A percentile compares a stretch with the other conserved stretches of the same genome.
phyloP scores from a whole-genome alignment of 2,888 invertebrate species.

The Drosophila heteroneura region DNA sequence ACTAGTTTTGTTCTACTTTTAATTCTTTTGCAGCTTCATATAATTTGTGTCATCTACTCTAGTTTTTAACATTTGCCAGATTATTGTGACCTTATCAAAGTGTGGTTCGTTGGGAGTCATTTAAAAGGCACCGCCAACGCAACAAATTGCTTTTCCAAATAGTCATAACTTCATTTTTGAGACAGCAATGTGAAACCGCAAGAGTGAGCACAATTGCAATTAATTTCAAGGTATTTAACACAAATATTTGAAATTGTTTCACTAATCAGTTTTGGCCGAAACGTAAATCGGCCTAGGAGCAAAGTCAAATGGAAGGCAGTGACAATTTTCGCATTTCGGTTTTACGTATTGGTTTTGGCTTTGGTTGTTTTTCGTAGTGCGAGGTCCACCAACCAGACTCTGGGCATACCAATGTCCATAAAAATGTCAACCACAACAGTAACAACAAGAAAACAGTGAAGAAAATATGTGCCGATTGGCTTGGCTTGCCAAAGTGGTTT shows the following conservation, averaged over 20 bases:
- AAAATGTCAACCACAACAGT: slow-evolving; percentile 80
- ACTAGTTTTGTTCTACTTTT: background rate
- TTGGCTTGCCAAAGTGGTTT: slow-evolving; percentile 74
- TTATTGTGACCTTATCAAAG: slow-evolving; percentile 19
- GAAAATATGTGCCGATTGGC: slow-evolving; percentile 73
- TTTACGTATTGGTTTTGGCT: slow-evolving; percentile 27
- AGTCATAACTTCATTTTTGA: slow-evolving; percentile 33
- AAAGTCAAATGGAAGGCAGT: slow-evolving; percentile 65
- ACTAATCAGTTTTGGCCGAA: slow-evolving; percentile 68
- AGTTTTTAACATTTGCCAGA: too few relatives aligned
- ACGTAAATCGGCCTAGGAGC: slow-evolving; percentile 51
- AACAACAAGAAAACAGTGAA: slow-evolving; percentile 35
- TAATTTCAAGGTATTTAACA: slow-evolving; percentile 80
- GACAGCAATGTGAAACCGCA: slow-evolving; percentile 1
- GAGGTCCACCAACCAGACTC: slow-evolving; percentile 32
- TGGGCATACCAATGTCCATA: slow-evolving; percentile 82
- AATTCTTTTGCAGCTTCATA: background rate
- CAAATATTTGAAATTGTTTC: slow-evolving; percentile 80
- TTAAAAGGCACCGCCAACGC: slow-evolving; percentile 37
- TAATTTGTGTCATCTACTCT: background rate
- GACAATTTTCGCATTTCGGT: slow-evolving; percentile 65
- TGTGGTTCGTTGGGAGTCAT: background rate
- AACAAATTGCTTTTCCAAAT: slow-evolving; percentile 10
- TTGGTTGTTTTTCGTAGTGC: slow-evolving; percentile 9
- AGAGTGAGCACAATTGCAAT: slow-evolving; percentile 62